phyloP scores from a whole-genome alignment of 2,888 invertebrate genomes.

The Drosophila mimica region DNA sequence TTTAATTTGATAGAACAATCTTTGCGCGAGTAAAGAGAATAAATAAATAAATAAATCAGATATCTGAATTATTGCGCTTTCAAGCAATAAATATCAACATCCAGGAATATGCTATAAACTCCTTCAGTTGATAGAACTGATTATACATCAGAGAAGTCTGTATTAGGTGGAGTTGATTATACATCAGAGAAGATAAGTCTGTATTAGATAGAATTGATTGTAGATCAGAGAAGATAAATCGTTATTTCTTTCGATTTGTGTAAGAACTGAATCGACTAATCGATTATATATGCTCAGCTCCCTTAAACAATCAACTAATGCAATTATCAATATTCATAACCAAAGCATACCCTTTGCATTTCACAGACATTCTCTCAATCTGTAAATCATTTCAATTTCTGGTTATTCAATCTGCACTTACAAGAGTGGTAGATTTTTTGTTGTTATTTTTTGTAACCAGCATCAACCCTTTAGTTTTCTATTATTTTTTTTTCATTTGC shows the following conservation, averaged over 20 bases:
- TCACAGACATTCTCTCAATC: conserved; percentile 7
- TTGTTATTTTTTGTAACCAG: not conserved
- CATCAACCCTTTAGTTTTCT: conserved; percentile 53
- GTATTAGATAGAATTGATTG: not conserved
- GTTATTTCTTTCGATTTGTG: not conserved
- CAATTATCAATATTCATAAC: not conserved
- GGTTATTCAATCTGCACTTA: conserved; percentile 34
- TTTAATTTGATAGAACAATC: not conserved
- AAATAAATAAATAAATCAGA: too few species aligned
- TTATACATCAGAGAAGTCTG: not conserved
- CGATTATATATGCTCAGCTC: not conserved
- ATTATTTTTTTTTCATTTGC: conserved; percentile 50
- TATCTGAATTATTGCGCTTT: too few species aligned
- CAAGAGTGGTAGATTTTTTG: conserved; percentile 25
- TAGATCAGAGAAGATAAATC: not conserved
- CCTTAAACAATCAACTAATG: not conserved
- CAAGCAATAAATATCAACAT: too few species aligned
- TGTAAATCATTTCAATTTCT: conserved; percentile 31
- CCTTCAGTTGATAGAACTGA: not conserved
- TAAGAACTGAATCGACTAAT: not conserved
- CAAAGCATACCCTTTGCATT: not conserved
- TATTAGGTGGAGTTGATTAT: too few species aligned
- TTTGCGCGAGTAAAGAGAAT: too few species aligned
- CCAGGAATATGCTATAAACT: not conserved
- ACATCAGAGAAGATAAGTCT: not conserved